Base-by-base conservation (phyloP, 2,113 vertebrate genomes). In the Cisticola juncidis region DNA sequence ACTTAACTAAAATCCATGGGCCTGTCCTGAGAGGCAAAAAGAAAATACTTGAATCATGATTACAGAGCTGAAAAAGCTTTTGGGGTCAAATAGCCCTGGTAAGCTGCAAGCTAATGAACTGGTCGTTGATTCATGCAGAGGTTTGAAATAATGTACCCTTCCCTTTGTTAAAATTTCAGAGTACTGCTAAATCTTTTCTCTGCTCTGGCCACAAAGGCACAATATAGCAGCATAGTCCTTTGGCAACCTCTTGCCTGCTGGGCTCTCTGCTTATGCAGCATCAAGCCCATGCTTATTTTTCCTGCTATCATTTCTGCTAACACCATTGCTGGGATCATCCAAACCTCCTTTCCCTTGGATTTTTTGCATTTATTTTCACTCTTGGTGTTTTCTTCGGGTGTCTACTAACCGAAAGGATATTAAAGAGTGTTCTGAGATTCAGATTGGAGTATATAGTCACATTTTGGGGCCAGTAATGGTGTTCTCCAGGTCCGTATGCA, bases 331-430 rank as follows among this genome's bases (percentile, higher is more conserved):
- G 58, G 36, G 36, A 36, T 78, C 36, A 40, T 36, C 44, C 70
- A 81, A 79, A 72, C 3, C 18, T 73, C 57, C 19, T 79, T 90
- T 64, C 54, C 40, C 29, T 53, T 57, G 24, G 44, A 48, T 33
- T 87, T 62, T 87, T 51, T 48, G 12, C 19, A 36, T 40, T 69
- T 60, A 14, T 91, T 90, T 64, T 76, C 9, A 6, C 23, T 45
- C 70, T 72, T 26, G 28, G 19, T 15, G 21, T 60, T 70, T 90
- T 47, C 25, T 78, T 79, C 38, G 31, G 73, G 76, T 35, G 11
- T 9, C 15, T 80, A 97, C 97, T 98, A 73, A 98, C 97, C 56
- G 13, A 93, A 80, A 91, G n/a, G n/a, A 97, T 97, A 51, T 25
- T 85, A 22, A 4, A 1, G 29, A 98, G 97, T 79, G 97, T 97